phyloP scores from a whole-genome alignment of 2,113 vertebrate genomes.

The Azemiops feae region DNA sequence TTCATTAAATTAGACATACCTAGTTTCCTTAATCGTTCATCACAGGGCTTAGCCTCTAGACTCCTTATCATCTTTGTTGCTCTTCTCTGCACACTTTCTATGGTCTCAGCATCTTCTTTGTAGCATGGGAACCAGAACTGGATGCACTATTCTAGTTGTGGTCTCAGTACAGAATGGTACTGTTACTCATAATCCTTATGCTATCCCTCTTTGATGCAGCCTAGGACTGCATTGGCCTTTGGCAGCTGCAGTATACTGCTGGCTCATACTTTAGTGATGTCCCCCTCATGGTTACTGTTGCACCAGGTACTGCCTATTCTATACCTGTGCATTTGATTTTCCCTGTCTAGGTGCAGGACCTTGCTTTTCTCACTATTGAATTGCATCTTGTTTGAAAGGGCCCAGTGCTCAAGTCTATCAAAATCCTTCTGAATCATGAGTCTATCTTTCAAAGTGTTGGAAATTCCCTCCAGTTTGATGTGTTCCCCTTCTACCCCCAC shows the following conservation, averaged over 20 bases:
- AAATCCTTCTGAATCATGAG: too few species aligned
- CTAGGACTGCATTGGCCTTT: neutral
- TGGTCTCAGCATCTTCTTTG: neutral
- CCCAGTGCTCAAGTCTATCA: too few species aligned
- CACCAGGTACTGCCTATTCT: neutral
- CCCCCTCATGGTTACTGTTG: neutral
- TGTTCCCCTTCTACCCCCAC: too few species aligned
- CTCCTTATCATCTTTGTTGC: too few species aligned
- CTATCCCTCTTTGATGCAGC: neutral
- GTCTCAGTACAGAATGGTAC: neutral
- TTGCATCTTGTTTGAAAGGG: neutral
- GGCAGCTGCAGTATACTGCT: neutral
- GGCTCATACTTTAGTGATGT: neutral
- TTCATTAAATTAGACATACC: too few species aligned
- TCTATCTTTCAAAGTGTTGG: too few species aligned
- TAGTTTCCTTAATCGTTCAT: too few species aligned
- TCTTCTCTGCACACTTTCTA: too few species aligned
- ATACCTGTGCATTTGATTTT: neutral
- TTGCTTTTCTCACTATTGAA: neutral
- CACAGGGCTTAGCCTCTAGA: too few species aligned
- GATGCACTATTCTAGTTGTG: neutral
- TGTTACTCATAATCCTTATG: neutral
- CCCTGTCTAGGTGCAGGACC: neutral
- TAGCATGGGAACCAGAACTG: neutral
- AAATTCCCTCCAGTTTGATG: too few species aligned